A percentile compares a stretch with the other conserved stretches of the same genome.
phyloP scores from a whole-genome alignment of 2,888 invertebrate species.

The Megamerina dolium region DNA sequence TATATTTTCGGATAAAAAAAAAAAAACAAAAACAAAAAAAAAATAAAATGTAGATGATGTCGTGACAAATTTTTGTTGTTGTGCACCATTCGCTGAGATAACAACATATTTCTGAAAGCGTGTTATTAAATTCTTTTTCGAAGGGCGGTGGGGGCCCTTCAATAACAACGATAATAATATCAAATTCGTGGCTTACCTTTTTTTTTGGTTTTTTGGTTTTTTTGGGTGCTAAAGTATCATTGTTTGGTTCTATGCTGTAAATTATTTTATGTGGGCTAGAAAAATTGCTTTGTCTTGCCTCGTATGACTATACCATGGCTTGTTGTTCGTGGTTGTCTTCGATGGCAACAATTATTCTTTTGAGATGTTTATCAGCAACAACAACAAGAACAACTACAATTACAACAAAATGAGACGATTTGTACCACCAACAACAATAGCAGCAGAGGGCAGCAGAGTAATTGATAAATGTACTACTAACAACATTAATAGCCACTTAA shows the following conservation, averaged over 20 bases:
- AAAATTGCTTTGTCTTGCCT: conserved; percentile 7
- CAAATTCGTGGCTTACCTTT: conserved; percentile 15
- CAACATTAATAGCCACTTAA: conserved; percentile 43
- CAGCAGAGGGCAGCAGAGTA: too few species aligned
- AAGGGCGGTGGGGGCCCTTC: conserved; percentile 5
- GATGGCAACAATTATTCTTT: conserved; percentile 18
- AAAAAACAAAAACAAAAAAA: background rate
- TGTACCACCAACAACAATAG: too few species aligned
- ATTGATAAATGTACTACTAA: conserved; percentile 27
- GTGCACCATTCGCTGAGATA: conserved; percentile 33
- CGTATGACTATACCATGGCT: too few species aligned
- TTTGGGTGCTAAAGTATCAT: too few species aligned
- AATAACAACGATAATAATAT: too few species aligned
- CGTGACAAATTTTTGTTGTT: conserved; percentile 42
- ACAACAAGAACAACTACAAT: too few species aligned
- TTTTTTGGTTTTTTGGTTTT: background rate
- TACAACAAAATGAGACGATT: too few species aligned
- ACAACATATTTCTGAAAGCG: conserved; percentile 34
- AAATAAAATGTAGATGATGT: conserved; percentile 24
- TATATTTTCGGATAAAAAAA: too few species aligned
- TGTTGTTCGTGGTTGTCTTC: background rate
- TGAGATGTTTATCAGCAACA: conserved; percentile 25
- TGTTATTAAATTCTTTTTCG: conserved; percentile 38
- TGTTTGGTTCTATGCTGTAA: conserved; percentile 1
- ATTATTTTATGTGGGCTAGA: conserved; percentile 5